phyloP scores from a whole-genome alignment of 1,140 invertebrate species.

The Riptortus pedestris region DNA sequence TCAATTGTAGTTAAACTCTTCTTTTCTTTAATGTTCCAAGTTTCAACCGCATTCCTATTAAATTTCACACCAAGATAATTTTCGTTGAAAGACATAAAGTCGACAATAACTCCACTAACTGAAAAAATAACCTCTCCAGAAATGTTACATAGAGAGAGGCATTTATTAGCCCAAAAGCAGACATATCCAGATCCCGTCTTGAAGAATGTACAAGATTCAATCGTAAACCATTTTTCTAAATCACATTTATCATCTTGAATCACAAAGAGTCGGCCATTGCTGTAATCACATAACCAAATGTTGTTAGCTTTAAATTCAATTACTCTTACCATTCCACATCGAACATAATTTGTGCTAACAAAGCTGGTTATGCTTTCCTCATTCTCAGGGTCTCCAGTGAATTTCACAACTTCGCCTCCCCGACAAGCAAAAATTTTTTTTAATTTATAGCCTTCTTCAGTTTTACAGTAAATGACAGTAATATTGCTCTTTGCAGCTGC shows the following conservation, averaged over 20 bases:
- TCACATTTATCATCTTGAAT: background rate
- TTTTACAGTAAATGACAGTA: background rate
- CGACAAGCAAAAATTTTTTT: background rate
- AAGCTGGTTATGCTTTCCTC: background rate
- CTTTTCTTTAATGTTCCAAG: background rate
- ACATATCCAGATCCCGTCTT: slow-evolving; percentile 2
- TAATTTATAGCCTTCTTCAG: background rate
- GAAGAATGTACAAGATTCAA: background rate
- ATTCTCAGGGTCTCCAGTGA: background rate
- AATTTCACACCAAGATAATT: background rate
- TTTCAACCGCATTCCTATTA: background rate
- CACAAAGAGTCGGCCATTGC: background rate
- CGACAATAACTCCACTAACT: background rate
- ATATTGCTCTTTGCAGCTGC: background rate
- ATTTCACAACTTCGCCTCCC: background rate
- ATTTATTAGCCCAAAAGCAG: background rate
- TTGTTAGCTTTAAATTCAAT: background rate
- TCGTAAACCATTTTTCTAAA: background rate
- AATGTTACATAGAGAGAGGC: background rate
- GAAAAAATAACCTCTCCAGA: background rate
- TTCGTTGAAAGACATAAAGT: background rate
- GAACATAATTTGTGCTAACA: background rate
- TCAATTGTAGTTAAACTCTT: background rate
- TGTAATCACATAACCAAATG: slow-evolving; percentile 1
- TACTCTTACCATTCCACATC: slow-evolving; percentile 1